phyloP scores from a whole-genome alignment of 1,140 invertebrate genomes.

The Monomorium pharaonis region DNA sequence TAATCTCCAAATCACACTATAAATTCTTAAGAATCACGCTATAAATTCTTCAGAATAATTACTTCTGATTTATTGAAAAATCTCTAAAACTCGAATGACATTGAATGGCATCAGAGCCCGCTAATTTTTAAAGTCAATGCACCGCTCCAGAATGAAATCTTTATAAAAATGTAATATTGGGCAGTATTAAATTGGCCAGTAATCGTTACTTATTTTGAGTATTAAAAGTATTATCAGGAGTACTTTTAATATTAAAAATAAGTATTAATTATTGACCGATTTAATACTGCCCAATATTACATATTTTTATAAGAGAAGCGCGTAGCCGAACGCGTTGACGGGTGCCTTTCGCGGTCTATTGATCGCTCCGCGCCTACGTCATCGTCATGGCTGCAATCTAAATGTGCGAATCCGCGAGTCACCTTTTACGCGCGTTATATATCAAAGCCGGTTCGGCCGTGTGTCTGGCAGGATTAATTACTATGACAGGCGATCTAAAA shows the following conservation, averaged over 20 bases:
- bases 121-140: background rate
- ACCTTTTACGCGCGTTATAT: conserved; percentile 14
- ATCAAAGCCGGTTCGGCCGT: conserved; percentile 8
- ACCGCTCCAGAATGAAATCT: background rate
- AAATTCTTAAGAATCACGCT: background rate
- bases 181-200: too few species aligned
- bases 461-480: conserved; percentile 34
- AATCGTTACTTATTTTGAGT: too few species aligned
- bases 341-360: conserved; percentile 14
- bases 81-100: background rate
- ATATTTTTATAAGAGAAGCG: too few species aligned
- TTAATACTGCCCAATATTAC: too few species aligned
- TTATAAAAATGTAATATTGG: too few species aligned
- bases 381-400: conserved; percentile 22
- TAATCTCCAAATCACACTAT: background rate
- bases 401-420: conserved; percentile 23
- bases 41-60: background rate
- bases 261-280: too few species aligned
- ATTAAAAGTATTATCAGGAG: too few species aligned
- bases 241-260: too few species aligned
- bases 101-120: background rate
- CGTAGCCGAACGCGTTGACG: background rate
- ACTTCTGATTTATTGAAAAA: background rate
- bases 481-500: conserved; percentile 1
- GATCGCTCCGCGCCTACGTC: conserved; percentile 16